A percentile compares a stretch with the other conserved stretches of the same genome.
Conservation (phyloP, 2,113 vertebrate species). For the Solenodon paradoxus region DNA sequence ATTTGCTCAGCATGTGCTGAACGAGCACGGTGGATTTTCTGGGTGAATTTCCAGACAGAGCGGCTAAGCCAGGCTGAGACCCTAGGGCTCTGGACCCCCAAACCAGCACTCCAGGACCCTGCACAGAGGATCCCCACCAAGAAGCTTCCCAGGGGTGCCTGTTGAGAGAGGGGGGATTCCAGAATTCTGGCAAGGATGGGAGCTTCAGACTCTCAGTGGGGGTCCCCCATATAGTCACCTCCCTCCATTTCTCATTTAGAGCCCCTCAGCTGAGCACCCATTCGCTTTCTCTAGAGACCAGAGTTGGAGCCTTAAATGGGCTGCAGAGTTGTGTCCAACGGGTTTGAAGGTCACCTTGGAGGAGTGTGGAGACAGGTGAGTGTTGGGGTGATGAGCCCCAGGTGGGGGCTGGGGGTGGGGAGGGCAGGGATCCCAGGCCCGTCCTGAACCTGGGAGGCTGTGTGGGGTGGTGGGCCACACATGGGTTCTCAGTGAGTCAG, state of each 20-base stretch:
- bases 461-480: background rate
- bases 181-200: background rate
- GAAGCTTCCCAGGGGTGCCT: background rate
- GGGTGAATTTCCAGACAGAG: background rate
- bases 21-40: too few relatives aligned
- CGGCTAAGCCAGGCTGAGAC: background rate
- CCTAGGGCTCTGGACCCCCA: background rate
- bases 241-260: background rate
- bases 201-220: background rate
- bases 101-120: background rate
- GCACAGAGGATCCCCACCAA: background rate
- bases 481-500: background rate
- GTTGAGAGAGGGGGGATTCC: background rate
- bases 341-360: background rate
- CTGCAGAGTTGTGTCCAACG: background rate
- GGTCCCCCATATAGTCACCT: background rate
- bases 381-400: too few relatives aligned
- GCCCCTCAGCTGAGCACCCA: background rate
- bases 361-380: too few relatives aligned
- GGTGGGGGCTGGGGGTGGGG: rapidly evolving
- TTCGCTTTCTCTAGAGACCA: background rate
- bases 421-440: rapidly evolving
- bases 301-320: background rate
- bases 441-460: background rate
- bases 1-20: too few relatives aligned